Base-by-base conservation (phyloP, 35 echinoderm and acorn worm genomes). In the Diadema setosum region DNA sequence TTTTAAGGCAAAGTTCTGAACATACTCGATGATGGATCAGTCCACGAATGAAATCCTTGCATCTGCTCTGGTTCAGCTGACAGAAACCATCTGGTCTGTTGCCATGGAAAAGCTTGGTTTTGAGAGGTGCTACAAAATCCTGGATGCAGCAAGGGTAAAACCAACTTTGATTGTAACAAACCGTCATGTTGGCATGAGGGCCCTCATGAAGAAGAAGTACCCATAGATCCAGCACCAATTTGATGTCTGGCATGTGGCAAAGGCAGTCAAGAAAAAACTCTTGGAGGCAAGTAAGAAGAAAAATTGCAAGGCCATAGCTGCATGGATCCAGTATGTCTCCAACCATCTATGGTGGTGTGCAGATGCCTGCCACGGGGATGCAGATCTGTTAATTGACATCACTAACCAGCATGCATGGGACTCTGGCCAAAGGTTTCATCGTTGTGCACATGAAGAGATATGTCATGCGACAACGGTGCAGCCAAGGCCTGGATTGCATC, bases 191-290 rank as follows among this genome's bases (percentile, higher is more conserved):
- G 59, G 64, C 14, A 75, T 87, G 1, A 58, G 59, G 15, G 18
- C 6, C 23, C 82, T 44, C 6, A 14, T 91, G 4, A 65, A 34
- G 20, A 80, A 30, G 30, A 27, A 85, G 26, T 91, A 73, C 52
- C 36, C 58, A 20, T 7, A 67, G 21, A 90, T 90, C 4, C 5
- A 18, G 0, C 80, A 90, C 32, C 25, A 91, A 24, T 91, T 67
- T 42, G 89, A 91, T 46, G 89, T 91, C 9, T 91, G 76, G 81
- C 89, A 91, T 46, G 23, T 90, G 35, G 81, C 41, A 15, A 91
- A 91, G 41, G 23, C 45, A 7, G 2, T 90, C 11, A 82, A 43
- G 18, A 90, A 90, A 30, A 83, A 70, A 58, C 76, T 91, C 33
- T 24, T 34, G 15, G 52, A 56, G 4, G 55, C 44, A 27, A 78